Base-by-base conservation (phyloP, 1,140 invertebrate species). In the Ylistrum balloti region DNA sequence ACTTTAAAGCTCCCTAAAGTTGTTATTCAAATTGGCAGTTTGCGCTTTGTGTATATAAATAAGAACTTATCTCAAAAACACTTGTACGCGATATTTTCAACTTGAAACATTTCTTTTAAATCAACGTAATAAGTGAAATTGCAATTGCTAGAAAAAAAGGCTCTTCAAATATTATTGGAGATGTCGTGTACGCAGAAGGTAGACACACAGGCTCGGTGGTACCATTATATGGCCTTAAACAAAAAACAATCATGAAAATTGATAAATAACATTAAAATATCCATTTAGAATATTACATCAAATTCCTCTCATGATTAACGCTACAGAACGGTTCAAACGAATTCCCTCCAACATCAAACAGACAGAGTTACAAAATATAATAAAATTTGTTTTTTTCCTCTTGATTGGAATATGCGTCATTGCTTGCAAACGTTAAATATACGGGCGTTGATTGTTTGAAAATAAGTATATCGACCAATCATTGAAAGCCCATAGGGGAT, bases 261-360 rank as follows among this genome's bases (percentile, higher is more conserved):
- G 41, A 45, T 15, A 45, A 45, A 74, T 48, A 48, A 48, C 45
- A 48, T 48, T 22, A 48, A 74, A 74, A 74, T 74, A 11, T 74
- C 56, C 56, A 74, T 74, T 74, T 28, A n/a, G 56, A 74, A 74
- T 74, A 74, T 74, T 74, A 74, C 56, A 28, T 28, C n/a, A 74
- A 74, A 74, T 74, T 74, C 5, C 56, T 28, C 28, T 28, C 56
- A 28, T 74, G 56, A 74, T 74, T 74, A 74, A 74, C 41, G 9
- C 5, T 74, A 74, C 56, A 74, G 9, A n/a, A 74, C 56, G 22
- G 56, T 74, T 17, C 28, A 22, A 3, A 28, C 5, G 22, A 1
- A 74, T 28, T 28, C 56, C 5, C 5, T 5, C 22, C 2, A 3
- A 74, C 22, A 74, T 74, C 56, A 74, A 74, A 74, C 56, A 74